Conservation (phyloP, 1,140 invertebrate species). For the Drosophila rufa region DNA sequence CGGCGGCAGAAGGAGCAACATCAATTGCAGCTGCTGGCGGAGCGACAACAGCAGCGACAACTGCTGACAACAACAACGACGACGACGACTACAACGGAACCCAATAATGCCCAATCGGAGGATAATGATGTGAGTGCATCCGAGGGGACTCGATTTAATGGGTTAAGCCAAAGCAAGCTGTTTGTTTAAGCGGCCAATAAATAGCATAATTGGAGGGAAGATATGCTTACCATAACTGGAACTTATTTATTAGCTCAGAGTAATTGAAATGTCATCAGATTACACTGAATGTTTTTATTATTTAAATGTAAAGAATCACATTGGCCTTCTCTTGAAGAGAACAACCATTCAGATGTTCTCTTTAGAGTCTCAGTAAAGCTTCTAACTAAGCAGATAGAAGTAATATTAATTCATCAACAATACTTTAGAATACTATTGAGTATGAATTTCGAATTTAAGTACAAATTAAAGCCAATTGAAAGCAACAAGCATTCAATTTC, state of each 20-base stretch:
- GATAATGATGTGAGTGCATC: constrained; percentile 52
- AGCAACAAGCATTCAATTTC: constrained; percentile 10
- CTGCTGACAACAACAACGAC: constrained; percentile 23
- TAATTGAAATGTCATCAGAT: constrained; percentile 8
- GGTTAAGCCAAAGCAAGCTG: constrained; percentile 15
- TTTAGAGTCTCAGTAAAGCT: background rate
- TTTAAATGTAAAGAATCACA: too few relatives aligned
- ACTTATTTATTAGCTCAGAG: background rate
- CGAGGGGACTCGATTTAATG: constrained; percentile 27
- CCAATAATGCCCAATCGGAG: constrained; percentile 36
- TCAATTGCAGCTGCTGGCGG: constrained; percentile 38
- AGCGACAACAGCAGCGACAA: constrained; percentile 32
- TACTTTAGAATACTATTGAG: background rate
- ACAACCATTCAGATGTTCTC: too few relatives aligned
- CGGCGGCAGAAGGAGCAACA: constrained; percentile 50
- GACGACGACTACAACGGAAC: constrained; percentile 18
- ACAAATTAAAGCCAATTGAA: constrained; percentile 11
- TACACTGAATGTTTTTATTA: too few relatives aligned
- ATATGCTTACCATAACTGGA: background rate
- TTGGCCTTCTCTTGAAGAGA: too few relatives aligned
- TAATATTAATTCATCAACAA: background rate
- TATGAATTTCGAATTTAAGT: too few relatives aligned
- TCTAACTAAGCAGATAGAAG: background rate
- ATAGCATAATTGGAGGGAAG: constrained; percentile 6
- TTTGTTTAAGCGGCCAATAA: constrained; percentile 4